Base-by-base conservation (phyloP, 1,140 invertebrate species). In the Drosophila willistoni region DNA sequence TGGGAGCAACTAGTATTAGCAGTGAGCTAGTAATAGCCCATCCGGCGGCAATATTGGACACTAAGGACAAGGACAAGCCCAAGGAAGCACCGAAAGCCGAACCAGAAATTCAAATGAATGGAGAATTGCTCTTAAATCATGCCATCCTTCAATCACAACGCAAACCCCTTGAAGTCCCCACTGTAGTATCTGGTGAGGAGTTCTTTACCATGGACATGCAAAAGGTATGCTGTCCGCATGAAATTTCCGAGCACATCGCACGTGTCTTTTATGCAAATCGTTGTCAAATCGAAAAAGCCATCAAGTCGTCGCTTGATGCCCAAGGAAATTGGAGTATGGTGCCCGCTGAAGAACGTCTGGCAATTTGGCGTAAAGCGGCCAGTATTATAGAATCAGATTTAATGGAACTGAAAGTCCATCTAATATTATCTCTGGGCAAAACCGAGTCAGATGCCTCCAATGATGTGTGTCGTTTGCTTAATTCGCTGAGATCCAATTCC, bases 381-480 rank as follows among this genome's bases (percentile, higher is more conserved):
- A 96, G 98, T 81, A 91, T 99, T 42, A 97, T 98, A 94, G 95
- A 97, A 1, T 95, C 96, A 74, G 97, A 98, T 90, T 93, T 98
- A 61, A 95, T 96, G 90, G 93, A 95, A 19, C 92, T 99, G 17
- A 97, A 98, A 91, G 98, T 98, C 2, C 94, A 98, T 0, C 99
- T 98, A 1, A 99, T 99, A 97, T 93, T 99, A 7, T 98, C 98
- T 1, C 98, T 99, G 92, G 96, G 95, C 7, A 99, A 99, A 92
- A 98, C 97, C 19, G 95, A 96, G 1, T 95, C 98, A 14, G 98
- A 99, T 93, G 98, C 98, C 6, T 98, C 99, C 93, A 98, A 99
- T 61, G 99, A 99, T 93, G 96, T 98, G 17, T 96, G 96, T 34
- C 98, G 99, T 93, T 93, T 99, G 10, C 96, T 98, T 66, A 98